A percentile compares a stretch with the other conserved stretches of the same genome.
These are phyloP conservation scores for Glyptemys insculpta DNA, from an alignment of 2,797 vertebrate genomes.

Conservation along the genomic window DNA sequence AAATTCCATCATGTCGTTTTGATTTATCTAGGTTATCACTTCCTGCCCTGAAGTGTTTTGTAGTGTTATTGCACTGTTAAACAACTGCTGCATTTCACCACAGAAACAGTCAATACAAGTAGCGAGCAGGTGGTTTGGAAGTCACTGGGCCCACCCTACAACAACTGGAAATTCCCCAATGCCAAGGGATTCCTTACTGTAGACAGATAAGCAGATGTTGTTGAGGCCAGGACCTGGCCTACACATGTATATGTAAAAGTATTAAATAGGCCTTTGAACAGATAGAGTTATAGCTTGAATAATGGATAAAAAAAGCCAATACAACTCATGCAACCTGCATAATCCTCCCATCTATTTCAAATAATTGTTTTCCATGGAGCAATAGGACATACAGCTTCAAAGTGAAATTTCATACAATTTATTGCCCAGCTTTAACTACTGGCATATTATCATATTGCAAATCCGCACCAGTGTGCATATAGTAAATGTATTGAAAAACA, in stretches of 20 bases:
- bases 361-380: not conserved
- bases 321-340: not conserved
- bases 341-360: not conserved
- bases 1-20: not conserved
- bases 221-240: not conserved
- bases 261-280: not conserved
- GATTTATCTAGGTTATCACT: accelerated
- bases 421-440: not conserved
- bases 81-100: not conserved
- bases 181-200: too few relatives aligned
- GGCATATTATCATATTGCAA: not conserved
- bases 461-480: accelerated
- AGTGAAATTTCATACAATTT: not conserved
- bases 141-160: not conserved
- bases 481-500: not conserved
- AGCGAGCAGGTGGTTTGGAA: accelerated
- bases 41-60: not conserved
- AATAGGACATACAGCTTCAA: not conserved
- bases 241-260: accelerated
- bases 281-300: not conserved
- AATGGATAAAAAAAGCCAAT: not conserved
- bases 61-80: not conserved
- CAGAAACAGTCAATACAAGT: not conserved
- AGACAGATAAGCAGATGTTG: not conserved
- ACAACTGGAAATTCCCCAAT: not conserved